Percentiles rank a stretch among this genome's conserved stretches.
Evolutionary conservation across 2,888 invertebrate species (phyloP).

Genomic region (Myopa tessellatipennis): DNA sequence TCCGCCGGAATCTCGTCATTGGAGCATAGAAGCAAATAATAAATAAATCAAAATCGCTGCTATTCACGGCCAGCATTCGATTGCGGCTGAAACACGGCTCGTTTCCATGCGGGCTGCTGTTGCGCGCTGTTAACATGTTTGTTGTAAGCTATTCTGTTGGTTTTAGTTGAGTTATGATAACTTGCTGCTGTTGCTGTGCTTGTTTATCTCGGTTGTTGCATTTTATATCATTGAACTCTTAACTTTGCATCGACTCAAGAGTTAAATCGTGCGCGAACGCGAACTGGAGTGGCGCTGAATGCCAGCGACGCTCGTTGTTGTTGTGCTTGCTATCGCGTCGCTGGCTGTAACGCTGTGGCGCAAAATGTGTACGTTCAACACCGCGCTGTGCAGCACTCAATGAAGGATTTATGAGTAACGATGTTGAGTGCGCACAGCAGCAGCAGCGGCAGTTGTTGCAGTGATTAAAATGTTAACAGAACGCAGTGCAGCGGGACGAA

Average conservation of each 20-base stretch:
- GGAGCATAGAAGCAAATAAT: neutral
- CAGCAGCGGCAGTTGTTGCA: neutral
- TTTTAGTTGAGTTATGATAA: neutral
- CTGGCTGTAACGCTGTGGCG: slow-evolving; percentile 2
- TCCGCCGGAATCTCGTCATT: neutral
- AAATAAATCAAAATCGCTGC: slow-evolving; percentile 30
- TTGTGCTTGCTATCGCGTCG: neutral
- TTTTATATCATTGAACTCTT: slow-evolving; percentile 20
- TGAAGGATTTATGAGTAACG: slow-evolving; percentile 64
- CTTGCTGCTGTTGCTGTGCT: neutral
- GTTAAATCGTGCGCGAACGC: slow-evolving; percentile 18
- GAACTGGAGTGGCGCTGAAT: neutral
- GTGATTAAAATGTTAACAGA: slow-evolving; percentile 31
- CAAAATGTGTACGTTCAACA: slow-evolving; percentile 48
- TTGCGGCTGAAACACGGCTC: neutral
- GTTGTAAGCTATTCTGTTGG: neutral
- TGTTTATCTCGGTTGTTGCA: neutral
- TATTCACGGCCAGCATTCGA: slow-evolving; percentile 26
- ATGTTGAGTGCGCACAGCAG: slow-evolving; percentile 40
- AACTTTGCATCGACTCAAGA: slow-evolving; percentile 4
- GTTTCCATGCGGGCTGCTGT: neutral
- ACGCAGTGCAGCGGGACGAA: neutral
- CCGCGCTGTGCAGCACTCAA: slow-evolving; percentile 49
- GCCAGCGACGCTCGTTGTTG: neutral
- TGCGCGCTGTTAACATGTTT: neutral